Conservation (phyloP, 2,113 vertebrate species). For the Anas platyrhynchos region DNA sequence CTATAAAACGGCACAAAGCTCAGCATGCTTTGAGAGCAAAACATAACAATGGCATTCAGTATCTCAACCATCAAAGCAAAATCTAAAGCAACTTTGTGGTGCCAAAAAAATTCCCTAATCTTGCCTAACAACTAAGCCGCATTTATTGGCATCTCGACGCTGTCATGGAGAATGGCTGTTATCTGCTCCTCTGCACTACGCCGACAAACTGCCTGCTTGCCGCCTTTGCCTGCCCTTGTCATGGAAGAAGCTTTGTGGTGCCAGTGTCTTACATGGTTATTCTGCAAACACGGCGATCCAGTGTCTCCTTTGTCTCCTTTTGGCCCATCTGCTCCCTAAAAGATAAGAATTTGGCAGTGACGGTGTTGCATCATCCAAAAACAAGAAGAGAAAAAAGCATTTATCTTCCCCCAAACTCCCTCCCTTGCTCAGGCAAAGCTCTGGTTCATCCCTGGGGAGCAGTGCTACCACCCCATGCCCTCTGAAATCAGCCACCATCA, state of each 20-base stretch:
- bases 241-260: not conserved
- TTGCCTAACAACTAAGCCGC: not conserved
- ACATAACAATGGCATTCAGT: accelerated
- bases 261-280: slow-evolving; percentile 84
- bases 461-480: not conserved
- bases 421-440: not conserved
- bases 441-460: not conserved
- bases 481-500: not conserved
- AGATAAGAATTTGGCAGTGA: not conserved
- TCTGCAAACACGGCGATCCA: slow-evolving; percentile 78
- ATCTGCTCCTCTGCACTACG: not conserved
- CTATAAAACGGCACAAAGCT: not conserved
- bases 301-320: slow-evolving; percentile 91
- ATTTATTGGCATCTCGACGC: not conserved
- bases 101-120: not conserved
- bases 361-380: not conserved
- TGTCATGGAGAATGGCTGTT: not conserved
- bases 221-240: accelerated
- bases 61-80: not conserved
- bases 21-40: not conserved
- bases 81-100: not conserved
- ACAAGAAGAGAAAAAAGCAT: not conserved
- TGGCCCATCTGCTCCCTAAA: slow-evolving; percentile 86
- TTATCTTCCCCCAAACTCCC: not conserved
- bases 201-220: not conserved